Evolutionary conservation across 2,888 invertebrate species (phyloP), one percentile per base, ranked within the genome.

Genomic region (Hermaeophaga mercurialis): DNA sequence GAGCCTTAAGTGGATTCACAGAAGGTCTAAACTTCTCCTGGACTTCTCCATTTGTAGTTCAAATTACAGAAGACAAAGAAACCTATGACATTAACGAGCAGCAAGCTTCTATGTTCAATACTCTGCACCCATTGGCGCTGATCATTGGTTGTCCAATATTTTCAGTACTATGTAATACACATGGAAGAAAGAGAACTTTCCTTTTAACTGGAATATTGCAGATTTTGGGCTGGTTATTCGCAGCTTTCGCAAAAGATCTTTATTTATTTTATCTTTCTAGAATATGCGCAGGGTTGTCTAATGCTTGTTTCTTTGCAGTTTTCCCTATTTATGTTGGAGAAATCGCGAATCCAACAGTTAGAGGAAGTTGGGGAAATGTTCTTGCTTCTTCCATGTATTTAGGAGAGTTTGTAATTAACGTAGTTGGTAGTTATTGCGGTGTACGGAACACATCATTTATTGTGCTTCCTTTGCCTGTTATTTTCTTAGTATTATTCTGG

Each of bases 381-480:
- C 8, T 52, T 8, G 18, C 56, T n/a, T 39, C 31, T 12, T 31
- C 44, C 1, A 31, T 31, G 1, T 50, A 33, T 8, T 8, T 39
- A 1, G 56, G 56, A 8, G 45, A 56, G 12, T 46, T 50, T 22
- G 1, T 38, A 0, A 39, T 56, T 3, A 50, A 50, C n/a, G 14
- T 50, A 12, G 18, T 52, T 8, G 56, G 56, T 5, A 50, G 49
- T 60, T 33, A 69, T 57, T 34, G 81, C 12, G 73, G 79, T 56
- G 80, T 84, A 75, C 69, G 71, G 60, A 75, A 73, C 19, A 76
- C 84, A 59, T 83, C 83, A 49, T 77, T 77, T 50, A 79, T 84
- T 70, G 84, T 84, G 70, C 76, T 84, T 63, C 71, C 81, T 59
- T 77, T 85, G 50, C 84, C 86, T 7, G 73, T 85, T 31, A 64